Conservation (phyloP, 2,113 vertebrate genomes). For the Cricetomys ansorgei region DNA sequence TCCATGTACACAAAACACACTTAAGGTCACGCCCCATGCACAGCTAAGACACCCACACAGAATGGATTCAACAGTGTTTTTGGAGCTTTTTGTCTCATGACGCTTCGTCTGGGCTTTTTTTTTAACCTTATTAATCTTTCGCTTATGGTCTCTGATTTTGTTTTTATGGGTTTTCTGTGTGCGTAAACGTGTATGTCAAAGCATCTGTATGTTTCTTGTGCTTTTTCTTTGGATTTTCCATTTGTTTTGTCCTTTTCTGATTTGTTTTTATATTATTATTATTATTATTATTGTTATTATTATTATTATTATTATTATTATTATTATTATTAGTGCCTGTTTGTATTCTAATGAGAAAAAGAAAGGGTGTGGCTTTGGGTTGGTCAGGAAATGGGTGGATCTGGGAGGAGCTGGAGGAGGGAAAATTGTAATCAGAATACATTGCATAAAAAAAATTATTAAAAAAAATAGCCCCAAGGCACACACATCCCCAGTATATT, state of each 20-base stretch:
- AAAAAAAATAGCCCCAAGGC: neutral
- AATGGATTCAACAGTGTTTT: neutral
- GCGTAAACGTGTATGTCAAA: neutral
- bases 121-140: neutral
- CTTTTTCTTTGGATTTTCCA: neutral
- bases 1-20: neutral
- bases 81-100: neutral
- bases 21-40: neutral
- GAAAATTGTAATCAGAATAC: neutral
- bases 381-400: neutral
- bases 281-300: too few relatives aligned
- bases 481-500: neutral
- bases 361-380: neutral
- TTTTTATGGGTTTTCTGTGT: neutral
- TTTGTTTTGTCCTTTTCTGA: neutral
- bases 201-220: neutral
- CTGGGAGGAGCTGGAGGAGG: neutral
- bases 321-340: neutral
- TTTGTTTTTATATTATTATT: neutral
- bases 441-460: neutral
- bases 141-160: too few relatives aligned
- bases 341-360: neutral
- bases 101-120: neutral
- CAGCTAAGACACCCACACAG: neutral
- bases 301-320: neutral